phyloP scores from a whole-genome alignment of 2,113 vertebrate species.

The Mastomys natalensis region DNA sequence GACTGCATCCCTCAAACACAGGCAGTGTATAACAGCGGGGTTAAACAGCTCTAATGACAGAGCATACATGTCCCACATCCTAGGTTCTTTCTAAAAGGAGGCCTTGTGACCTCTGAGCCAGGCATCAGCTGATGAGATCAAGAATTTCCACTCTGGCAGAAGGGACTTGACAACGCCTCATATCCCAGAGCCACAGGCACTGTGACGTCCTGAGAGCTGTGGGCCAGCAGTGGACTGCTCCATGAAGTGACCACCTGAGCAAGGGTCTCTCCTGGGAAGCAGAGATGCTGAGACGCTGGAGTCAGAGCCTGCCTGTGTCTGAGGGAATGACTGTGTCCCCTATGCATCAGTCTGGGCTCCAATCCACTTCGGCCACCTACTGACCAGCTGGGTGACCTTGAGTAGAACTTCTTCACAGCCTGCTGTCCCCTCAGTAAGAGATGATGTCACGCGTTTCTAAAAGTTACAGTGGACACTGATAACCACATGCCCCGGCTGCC shows the following conservation, averaged over 20 bases:
- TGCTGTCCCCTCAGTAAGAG: neutral
- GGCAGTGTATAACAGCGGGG: neutral
- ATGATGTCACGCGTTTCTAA: neutral
- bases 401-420: neutral
- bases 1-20: neutral
- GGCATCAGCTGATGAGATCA: neutral
- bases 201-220: neutral
- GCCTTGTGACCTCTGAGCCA: neutral
- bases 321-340: neutral
- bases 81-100: neutral
- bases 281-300: neutral
- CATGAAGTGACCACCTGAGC: too few species aligned
- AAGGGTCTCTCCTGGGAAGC: neutral
- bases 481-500: neutral
- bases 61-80: neutral
- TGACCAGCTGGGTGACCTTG: neutral
- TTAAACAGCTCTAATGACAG: neutral
- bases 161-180: neutral
- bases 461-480: neutral
- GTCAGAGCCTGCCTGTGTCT: neutral
- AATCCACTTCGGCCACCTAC: neutral
- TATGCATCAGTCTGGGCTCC: neutral
- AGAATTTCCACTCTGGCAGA: neutral
- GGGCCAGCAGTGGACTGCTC: neutral
- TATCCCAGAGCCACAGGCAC: neutral